phyloP scores from a whole-genome alignment of 2,888 invertebrate genomes.

The Chromoteleia sp. region DNA sequence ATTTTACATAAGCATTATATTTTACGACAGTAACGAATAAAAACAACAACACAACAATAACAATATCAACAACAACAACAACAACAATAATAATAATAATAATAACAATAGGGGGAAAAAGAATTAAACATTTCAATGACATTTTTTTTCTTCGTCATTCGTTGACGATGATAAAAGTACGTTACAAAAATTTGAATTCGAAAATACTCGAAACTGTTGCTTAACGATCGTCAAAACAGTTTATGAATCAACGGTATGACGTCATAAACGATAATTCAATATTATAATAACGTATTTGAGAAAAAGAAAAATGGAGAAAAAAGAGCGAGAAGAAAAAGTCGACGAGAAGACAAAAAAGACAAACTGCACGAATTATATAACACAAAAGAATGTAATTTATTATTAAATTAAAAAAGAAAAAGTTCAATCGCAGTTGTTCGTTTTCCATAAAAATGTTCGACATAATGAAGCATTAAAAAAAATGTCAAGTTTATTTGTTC shows the following conservation, averaged over 20 bases:
- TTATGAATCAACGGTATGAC: conserved; percentile 1
- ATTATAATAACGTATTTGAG: background rate
- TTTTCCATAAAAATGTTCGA: no score
- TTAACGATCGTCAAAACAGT: background rate
- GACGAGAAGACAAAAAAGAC: no score
- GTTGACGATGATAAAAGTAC: background rate
- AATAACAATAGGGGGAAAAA: no score
- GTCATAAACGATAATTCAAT: background rate
- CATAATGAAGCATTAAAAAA: conserved; percentile 27
- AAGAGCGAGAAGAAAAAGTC: no score
- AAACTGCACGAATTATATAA: background rate
- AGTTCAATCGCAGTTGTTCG: no score
- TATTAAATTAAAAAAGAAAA: no score
- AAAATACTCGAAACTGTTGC: conserved; percentile 2
- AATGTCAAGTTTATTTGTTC: conserved; percentile 23
- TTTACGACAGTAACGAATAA: conserved; percentile 29
- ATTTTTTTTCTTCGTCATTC: background rate
- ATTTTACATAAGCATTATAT: conserved; percentile 49
- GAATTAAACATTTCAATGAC: conserved; percentile 32
- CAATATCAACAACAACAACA: no score
- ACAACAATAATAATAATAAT: no score
- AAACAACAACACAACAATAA: conserved; percentile 3
- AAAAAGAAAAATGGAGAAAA: background rate
- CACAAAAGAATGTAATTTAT: no score
- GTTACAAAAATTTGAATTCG: conserved; percentile 9